Percentiles rank a stretch among this genome's conserved stretches.
phyloP scores from a whole-genome alignment of 2,888 invertebrate genomes.

The Pandemis cinnamomeana region DNA sequence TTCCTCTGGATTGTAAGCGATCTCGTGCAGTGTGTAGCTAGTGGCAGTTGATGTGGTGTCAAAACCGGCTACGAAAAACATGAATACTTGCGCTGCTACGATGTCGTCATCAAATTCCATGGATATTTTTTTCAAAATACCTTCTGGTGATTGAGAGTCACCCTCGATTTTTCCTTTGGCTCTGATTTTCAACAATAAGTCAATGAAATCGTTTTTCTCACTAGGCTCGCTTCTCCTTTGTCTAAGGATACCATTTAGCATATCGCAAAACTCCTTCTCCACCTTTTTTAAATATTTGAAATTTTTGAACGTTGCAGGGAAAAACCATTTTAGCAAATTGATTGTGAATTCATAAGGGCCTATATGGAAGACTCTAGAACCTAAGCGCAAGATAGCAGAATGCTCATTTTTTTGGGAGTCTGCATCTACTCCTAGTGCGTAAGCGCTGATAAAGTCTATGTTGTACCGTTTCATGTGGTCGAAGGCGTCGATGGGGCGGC shows the following conservation, averaged over 20 bases:
- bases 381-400: slow-evolving; percentile 63
- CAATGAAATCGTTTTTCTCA: slow-evolving; percentile 33
- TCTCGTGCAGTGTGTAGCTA: slow-evolving; percentile 65
- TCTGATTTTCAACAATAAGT: slow-evolving; percentile 44
- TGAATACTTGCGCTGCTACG: slow-evolving; percentile 64
- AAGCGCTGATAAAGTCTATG: slow-evolving; percentile 70
- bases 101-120: slow-evolving; percentile 58
- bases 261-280: slow-evolving; percentile 36
- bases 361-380: slow-evolving; percentile 53
- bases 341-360: slow-evolving; percentile 49
- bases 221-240: background rate
- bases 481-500: slow-evolving; percentile 4
- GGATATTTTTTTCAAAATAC: slow-evolving; percentile 52
- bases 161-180: slow-evolving; percentile 28
- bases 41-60: slow-evolving; percentile 75
- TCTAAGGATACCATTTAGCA: slow-evolving; percentile 19
- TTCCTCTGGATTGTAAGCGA: slow-evolving; percentile 69
- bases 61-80: slow-evolving; percentile 76
- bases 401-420: slow-evolving; percentile 63
- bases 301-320: slow-evolving; percentile 49
- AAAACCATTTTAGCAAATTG: slow-evolving; percentile 55
- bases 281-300: slow-evolving; percentile 20
- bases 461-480: slow-evolving; percentile 72
- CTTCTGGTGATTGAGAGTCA: slow-evolving; percentile 51
- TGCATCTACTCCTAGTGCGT: slow-evolving; percentile 66